phyloP scores from a whole-genome alignment of 2,113 vertebrate species.

The Ameiurus melas region DNA sequence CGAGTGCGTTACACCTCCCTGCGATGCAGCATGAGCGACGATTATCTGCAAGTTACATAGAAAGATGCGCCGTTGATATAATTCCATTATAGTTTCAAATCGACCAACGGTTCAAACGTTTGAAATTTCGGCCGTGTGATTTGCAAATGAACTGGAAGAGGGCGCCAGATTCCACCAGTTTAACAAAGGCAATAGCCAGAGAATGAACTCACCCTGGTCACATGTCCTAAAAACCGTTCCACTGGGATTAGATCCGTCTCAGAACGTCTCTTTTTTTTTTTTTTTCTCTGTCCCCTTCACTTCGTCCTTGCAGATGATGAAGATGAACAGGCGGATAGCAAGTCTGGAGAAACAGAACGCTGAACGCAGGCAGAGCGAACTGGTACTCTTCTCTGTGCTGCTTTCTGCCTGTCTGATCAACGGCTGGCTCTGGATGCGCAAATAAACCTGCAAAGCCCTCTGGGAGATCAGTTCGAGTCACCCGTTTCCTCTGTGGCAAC shows the following conservation, averaged over 20 bases:
- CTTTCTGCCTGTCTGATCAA: constrained; percentile 71
- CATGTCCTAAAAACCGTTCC: not conserved
- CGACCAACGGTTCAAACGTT: too few species aligned
- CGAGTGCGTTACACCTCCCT: not conserved
- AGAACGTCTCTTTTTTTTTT: too few species aligned
- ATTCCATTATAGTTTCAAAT: not conserved
- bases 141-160: constrained; percentile 22
- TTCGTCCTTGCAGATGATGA: constrained; percentile 64
- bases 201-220: not conserved
- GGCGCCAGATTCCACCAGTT: constrained; percentile 9
- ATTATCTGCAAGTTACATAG: not conserved
- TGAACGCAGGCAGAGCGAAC: constrained; percentile 66
- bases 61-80: not conserved
- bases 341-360: constrained; percentile 72
- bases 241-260: not conserved
- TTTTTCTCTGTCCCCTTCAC: too few species aligned
- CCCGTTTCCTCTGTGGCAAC: not conserved
- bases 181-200: not conserved
- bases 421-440: constrained; percentile 79
- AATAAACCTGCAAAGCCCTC: constrained; percentile 51
- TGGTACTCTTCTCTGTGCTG: constrained; percentile 71
- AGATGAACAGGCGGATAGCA: constrained; percentile 67
- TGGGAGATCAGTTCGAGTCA: not conserved
- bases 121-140: not conserved
- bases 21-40: not conserved